Conservation (phyloP, 2,797 vertebrate species). For the Poecilia gillii region DNA sequence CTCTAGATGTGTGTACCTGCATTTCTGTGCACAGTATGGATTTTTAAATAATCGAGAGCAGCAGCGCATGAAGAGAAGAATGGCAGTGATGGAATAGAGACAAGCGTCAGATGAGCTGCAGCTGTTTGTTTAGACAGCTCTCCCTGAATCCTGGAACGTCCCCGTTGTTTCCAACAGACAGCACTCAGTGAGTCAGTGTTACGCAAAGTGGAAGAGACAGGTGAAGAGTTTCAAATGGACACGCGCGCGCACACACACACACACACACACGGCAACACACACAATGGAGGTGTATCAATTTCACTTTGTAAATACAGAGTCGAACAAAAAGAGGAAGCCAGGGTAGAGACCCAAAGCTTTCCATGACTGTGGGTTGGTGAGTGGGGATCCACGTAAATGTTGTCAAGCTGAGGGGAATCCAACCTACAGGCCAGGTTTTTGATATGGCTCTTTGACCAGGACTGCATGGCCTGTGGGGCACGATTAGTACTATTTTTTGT, state of each 20-base stretch:
- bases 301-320: slow-evolving; percentile 35
- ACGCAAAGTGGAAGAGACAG: slow-evolving; percentile 41
- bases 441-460: not conserved
- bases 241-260: not conserved
- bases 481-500: not conserved
- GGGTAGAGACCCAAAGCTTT: slow-evolving; percentile 28
- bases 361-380: slow-evolving; percentile 5
- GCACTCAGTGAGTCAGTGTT: slow-evolving; percentile 21
- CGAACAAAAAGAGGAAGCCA: slow-evolving; percentile 28
- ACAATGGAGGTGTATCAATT: slow-evolving; percentile 45
- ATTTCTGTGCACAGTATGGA: slow-evolving; percentile 17
- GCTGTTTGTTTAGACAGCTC: slow-evolving; percentile 59
- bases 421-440: not conserved
- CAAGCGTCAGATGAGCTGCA: slow-evolving; percentile 39
- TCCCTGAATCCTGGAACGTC: slow-evolving; percentile 38
- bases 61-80: slow-evolving; percentile 8
- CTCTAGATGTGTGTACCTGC: slow-evolving; percentile 4
- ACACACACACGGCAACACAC: not conserved
- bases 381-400: slow-evolving; percentile 38
- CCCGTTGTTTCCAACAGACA: slow-evolving; percentile 20
- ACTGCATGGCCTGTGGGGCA: not conserved
- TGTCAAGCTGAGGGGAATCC: slow-evolving; percentile 18
- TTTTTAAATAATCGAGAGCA: slow-evolving; percentile 20
- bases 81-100: slow-evolving; percentile 26
- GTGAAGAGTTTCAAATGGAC: slow-evolving; percentile 27